Conservation (phyloP, 2,113 vertebrate species). For the Regulus satrapa region DNA sequence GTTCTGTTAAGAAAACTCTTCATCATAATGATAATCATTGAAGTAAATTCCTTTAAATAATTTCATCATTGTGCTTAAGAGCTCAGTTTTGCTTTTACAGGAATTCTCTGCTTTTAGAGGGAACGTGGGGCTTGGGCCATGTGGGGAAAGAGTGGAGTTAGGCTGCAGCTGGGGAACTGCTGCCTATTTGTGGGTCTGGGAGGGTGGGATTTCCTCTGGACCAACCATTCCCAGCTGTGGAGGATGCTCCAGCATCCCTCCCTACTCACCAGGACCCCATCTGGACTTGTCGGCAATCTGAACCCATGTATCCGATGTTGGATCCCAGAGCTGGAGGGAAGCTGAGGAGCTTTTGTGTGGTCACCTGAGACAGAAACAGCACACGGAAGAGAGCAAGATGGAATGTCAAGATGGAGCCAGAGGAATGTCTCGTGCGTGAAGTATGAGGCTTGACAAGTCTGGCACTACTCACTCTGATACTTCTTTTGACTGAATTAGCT, state of each 20-base stretch:
- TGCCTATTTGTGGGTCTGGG: neutral
- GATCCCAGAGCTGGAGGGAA: neutral
- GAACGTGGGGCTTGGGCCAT: fast-evolving
- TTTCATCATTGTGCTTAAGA: neutral
- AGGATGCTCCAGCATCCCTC: neutral
- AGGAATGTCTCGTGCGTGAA: neutral
- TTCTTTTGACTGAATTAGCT: neutral
- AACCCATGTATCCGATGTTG: neutral
- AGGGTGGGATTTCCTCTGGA: neutral
- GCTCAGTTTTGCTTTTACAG: neutral
- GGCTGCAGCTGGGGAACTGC: neutral
- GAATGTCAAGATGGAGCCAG: neutral
- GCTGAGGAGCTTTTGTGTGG: slow-evolving; percentile 3
- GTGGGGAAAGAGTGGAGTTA: neutral
- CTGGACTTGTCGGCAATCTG: neutral
- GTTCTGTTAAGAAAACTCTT: neutral
- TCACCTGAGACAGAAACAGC: neutral
- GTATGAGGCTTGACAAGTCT: neutral
- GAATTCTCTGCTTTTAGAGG: neutral
- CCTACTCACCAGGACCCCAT: neutral
- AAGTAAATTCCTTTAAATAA: neutral
- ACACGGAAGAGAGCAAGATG: neutral
- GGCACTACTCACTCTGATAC: neutral
- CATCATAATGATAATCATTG: neutral
- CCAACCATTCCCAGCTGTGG: fast-evolving